Conservation (phyloP, 2,797 vertebrate genomes). For the Masticophis lateralis region DNA sequence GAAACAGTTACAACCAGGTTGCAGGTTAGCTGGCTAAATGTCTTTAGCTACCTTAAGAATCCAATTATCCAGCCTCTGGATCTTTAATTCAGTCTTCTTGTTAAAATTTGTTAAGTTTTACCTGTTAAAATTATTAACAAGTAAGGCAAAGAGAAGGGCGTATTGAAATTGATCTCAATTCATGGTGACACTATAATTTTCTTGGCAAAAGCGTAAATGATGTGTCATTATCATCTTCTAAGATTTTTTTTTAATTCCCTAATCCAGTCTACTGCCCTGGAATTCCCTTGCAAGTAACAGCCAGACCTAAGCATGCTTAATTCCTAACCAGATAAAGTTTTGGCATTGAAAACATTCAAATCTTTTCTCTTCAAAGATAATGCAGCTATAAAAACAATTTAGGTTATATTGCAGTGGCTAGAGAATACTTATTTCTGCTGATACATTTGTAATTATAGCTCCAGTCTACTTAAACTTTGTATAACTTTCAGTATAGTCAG, state of each 20-base stretch:
- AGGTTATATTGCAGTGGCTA: neutral
- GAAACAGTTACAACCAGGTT: neutral
- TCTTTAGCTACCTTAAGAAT: neutral
- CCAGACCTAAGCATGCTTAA: neutral
- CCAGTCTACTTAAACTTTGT: neutral
- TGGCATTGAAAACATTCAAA: conserved; percentile 6
- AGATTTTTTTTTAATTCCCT: neutral
- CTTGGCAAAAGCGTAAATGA: neutral
- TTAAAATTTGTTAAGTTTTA: too few relatives aligned
- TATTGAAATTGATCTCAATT: neutral
- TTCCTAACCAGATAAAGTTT: neutral
- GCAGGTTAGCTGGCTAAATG: too few relatives aligned
- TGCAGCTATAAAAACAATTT: neutral
- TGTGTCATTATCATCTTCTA: neutral
- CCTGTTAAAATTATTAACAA: neutral
- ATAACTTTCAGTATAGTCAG: conserved; percentile 15
- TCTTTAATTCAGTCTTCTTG: neutral
- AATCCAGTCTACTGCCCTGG: neutral
- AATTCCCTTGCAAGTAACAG: neutral
- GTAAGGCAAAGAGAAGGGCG: neutral
- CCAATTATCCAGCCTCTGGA: neutral
- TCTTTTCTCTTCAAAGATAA: conserved; percentile 8
- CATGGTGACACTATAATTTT: neutral
- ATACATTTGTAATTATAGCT: conserved; percentile 14
- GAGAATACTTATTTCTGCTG: neutral